Evolutionary conservation across 2,797 vertebrate species (phyloP).

Genomic region (Sus cebifrons): DNA sequence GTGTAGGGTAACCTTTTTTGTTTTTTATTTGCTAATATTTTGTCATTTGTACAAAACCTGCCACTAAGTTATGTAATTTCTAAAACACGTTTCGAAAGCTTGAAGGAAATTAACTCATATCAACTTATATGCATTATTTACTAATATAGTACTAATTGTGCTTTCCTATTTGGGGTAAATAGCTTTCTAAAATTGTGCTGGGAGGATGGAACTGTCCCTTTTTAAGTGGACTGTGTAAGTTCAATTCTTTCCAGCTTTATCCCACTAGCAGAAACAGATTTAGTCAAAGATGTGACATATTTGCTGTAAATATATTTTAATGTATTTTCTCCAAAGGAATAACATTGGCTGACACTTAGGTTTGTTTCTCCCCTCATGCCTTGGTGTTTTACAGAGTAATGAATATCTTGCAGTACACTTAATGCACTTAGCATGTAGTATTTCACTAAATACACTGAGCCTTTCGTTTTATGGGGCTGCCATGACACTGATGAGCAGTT

Average conservation of each 20-base stretch:
- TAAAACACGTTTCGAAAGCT: constrained; percentile 61
- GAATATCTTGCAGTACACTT: constrained; percentile 86
- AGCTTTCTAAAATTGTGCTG: constrained; percentile 43
- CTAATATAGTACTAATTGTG: background rate
- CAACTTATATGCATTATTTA: constrained; percentile 62
- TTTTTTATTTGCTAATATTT: constrained; percentile 74
- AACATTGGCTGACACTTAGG: constrained; percentile 77
- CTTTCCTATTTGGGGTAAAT: constrained; percentile 48
- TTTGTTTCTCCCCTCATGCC: constrained; percentile 72
- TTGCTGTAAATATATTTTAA: constrained; percentile 85
- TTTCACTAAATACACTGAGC: constrained; percentile 86
- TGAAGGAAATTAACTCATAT: constrained; percentile 8
- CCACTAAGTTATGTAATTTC: constrained; percentile 60
- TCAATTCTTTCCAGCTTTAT: constrained; percentile 70
- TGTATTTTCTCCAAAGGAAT: constrained; percentile 83
- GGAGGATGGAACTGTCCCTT: constrained; percentile 59
- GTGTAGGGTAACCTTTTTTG: background rate
- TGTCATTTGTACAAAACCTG: constrained; percentile 24
- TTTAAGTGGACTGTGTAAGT: constrained; percentile 72
- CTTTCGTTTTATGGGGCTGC: constrained; percentile 85
- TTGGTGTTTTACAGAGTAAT: constrained; percentile 88
- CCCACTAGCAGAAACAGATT: constrained; percentile 83
- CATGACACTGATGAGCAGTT: constrained; percentile 84
- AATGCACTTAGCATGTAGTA: constrained; percentile 84
- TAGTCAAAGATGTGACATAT: constrained; percentile 75